Percentiles rank a stretch among this genome's conserved stretches.
These are phyloP conservation scores for Calliopsis andreniformis DNA, from an alignment of 1,140 invertebrate species.

Conservation along the genomic window DNA sequence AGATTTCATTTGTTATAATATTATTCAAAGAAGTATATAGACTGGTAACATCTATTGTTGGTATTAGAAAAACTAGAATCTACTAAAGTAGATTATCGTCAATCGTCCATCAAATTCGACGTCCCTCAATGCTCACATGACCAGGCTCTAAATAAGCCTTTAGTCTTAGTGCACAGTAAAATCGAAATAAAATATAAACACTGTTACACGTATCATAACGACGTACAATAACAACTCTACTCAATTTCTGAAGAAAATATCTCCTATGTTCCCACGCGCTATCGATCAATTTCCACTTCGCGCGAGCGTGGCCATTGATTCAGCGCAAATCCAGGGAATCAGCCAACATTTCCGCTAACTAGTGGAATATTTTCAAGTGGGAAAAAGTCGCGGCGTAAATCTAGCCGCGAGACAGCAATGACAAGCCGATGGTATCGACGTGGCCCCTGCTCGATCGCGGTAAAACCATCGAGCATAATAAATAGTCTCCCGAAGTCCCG, in stretches of 20 bases:
- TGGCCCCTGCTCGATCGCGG: not conserved
- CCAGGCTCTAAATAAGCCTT: no score
- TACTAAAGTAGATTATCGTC: no score
- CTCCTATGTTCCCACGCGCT: not conserved
- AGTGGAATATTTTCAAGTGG: constrained; percentile 6
- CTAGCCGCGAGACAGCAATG: not conserved
- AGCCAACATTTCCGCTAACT: not conserved
- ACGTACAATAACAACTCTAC: constrained; percentile 1
- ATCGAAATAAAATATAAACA: no score
- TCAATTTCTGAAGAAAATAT: not conserved
- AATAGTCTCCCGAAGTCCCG: constrained; percentile 23
- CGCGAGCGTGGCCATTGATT: no score
- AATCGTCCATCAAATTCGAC: no score
- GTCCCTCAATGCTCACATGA: no score
- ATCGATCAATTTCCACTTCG: constrained; percentile 17
- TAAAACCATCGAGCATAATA: constrained; percentile 31
- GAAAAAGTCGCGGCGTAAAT: constrained; percentile 12
- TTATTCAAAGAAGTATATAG: no score
- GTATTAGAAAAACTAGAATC: no score
- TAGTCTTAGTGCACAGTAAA: no score
- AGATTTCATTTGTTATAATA: no score
- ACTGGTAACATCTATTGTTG: no score
- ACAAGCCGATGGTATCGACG: not conserved
- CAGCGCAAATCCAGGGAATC: not conserved
- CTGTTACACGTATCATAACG: not conserved